Evolutionary conservation across 2,888 invertebrate genomes (phyloP).

Genomic region (Pycnomerus fuliginosus): DNA sequence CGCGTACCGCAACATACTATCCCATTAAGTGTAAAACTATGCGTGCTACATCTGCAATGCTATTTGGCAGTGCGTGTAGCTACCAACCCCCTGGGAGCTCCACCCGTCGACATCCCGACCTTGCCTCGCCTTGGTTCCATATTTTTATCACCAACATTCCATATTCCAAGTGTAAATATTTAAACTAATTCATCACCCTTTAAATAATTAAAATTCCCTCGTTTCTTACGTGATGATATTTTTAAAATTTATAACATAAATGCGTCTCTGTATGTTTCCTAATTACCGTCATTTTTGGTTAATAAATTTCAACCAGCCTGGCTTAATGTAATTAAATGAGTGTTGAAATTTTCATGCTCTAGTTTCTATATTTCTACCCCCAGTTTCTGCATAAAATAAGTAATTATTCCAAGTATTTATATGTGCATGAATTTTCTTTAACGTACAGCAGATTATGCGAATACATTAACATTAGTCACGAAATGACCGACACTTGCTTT

Average conservation of each 20-base stretch:
- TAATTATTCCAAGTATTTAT: slow-evolving; percentile 28
- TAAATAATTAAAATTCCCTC: slow-evolving; percentile 15
- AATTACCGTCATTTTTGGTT: slow-evolving; percentile 21
- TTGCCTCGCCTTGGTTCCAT: slow-evolving; percentile 22
- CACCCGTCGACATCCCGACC: slow-evolving; percentile 22
- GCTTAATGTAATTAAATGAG: slow-evolving; percentile 20
- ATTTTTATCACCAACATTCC: slow-evolving; percentile 19
- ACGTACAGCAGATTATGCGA: slow-evolving; percentile 24
- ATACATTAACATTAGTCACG: slow-evolving; percentile 25
- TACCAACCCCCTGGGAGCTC: slow-evolving; percentile 21
- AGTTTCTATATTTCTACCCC: slow-evolving; percentile 20
- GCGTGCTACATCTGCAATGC: slow-evolving; percentile 47
- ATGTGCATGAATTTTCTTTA: slow-evolving; percentile 27
- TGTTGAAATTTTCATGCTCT: slow-evolving; percentile 16
- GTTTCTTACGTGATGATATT: slow-evolving; percentile 18
- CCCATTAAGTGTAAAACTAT: slow-evolving; percentile 45
- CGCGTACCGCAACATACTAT: slow-evolving; percentile 33
- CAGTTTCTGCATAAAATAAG: slow-evolving; percentile 17
- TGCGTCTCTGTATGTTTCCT: slow-evolving; percentile 15
- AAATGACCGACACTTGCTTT: slow-evolving; percentile 23
- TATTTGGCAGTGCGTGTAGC: slow-evolving; percentile 43
- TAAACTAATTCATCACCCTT: slow-evolving; percentile 22
- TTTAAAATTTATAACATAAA: slow-evolving; percentile 17
- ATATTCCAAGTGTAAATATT: slow-evolving; percentile 20
- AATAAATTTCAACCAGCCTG: slow-evolving; percentile 16